Percentiles rank a stretch among this genome's conserved stretches.
These are phyloP conservation scores for Calephelis perditalis DNA, from an alignment of 2,888 invertebrate species.

Conservation along the genomic window DNA sequence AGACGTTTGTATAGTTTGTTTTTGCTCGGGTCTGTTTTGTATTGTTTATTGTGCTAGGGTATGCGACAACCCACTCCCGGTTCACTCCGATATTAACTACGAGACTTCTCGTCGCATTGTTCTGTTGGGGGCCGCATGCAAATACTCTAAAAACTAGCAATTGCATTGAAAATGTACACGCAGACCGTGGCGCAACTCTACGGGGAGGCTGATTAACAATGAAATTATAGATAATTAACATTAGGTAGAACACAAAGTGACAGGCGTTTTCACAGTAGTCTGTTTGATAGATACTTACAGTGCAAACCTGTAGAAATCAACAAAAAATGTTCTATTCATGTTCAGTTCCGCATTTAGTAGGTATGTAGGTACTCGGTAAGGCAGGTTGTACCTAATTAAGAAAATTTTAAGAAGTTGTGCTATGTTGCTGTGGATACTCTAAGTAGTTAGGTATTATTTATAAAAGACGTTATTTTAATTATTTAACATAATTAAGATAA, in stretches of 20 bases:
- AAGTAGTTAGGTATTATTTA: too few relatives aligned
- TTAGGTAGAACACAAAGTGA: conserved; percentile 33
- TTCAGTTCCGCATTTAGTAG: too few relatives aligned
- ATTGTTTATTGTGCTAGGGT: conserved; percentile 71
- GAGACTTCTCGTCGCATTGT: conserved; percentile 54
- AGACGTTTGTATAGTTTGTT: conserved; percentile 71
- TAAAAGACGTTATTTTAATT: too few relatives aligned
- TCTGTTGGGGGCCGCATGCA: conserved; percentile 50
- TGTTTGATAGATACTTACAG: not conserved
- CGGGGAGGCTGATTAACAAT: conserved; percentile 33
- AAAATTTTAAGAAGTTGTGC: too few relatives aligned
- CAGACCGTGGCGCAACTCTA: conserved; percentile 39
- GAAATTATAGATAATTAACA: conserved; percentile 57
- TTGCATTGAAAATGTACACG: conserved; percentile 58
- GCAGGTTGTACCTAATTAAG: too few relatives aligned
- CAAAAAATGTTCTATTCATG: not conserved
- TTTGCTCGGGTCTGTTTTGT: conserved; percentile 69
- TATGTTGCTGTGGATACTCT: too few relatives aligned
- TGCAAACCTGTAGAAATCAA: not conserved
- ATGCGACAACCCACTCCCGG: conserved; percentile 71
- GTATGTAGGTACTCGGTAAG: too few relatives aligned
- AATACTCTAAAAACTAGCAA: conserved; percentile 66
- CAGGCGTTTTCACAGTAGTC: too few relatives aligned
- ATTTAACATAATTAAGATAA: too few relatives aligned
- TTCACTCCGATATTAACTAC: conserved; percentile 71